Conservation (phyloP, 2,113 vertebrate genomes). For the Chloebia gouldiae region DNA sequence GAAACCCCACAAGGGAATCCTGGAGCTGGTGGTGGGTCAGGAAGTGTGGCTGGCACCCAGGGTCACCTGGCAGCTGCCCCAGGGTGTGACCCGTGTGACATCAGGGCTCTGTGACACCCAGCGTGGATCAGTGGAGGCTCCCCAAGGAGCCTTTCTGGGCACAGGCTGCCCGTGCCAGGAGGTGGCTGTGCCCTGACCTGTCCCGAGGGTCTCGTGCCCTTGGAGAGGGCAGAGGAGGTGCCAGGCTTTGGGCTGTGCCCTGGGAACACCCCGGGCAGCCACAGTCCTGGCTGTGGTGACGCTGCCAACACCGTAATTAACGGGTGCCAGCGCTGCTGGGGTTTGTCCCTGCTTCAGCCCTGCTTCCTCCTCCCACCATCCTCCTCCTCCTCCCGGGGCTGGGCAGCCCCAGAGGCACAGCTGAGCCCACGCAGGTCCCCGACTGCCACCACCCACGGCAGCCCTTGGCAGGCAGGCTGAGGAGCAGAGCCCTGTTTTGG, state of each 20-base stretch:
- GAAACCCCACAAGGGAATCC: neutral
- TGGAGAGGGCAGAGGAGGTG: neutral
- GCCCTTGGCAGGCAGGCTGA: neutral
- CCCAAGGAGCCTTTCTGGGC: neutral
- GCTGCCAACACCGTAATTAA: accelerated
- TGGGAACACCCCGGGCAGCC: neutral
- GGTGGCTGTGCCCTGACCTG: accelerated
- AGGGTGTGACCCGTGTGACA: accelerated
- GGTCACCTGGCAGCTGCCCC: neutral
- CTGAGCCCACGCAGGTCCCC: neutral
- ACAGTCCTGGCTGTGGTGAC: neutral
- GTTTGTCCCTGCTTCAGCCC: neutral
- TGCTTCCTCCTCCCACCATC: neutral
- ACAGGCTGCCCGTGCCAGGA: accelerated
- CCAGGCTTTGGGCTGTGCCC: neutral
- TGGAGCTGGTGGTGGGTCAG: neutral
- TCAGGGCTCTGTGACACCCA: neutral
- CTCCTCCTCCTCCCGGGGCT: neutral
- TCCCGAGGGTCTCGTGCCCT: neutral
- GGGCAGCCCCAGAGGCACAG: neutral
- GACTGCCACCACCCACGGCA: neutral
- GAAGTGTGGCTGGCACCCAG: neutral
- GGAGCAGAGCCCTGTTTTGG: no score
- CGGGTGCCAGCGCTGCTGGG: neutral
- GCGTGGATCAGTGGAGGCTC: accelerated